Percentiles rank a stretch among this genome's conserved stretches.
phyloP scores from a whole-genome alignment of 2,888 invertebrate genomes.

The Allygus modestus region DNA sequence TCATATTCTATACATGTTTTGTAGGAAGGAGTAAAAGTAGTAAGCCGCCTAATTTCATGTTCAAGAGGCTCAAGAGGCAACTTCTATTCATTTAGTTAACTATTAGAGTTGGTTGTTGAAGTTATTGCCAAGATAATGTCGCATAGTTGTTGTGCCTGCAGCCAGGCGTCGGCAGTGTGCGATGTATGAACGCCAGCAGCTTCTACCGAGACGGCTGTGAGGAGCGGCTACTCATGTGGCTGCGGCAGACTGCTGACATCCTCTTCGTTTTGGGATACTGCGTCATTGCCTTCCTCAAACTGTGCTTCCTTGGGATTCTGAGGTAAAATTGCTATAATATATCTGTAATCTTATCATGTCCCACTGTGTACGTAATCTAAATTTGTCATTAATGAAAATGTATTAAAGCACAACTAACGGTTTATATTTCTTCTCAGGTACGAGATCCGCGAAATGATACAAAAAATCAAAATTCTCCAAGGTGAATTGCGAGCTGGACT shows the following conservation, averaged over 20 bases:
- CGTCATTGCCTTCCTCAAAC: slow-evolving; percentile 92
- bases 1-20: too few relatives aligned
- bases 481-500: slow-evolving; percentile 79
- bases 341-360: too few relatives aligned
- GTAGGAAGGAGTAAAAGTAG: too few relatives aligned
- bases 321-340: slow-evolving; percentile 74
- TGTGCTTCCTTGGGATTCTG: slow-evolving; percentile 92
- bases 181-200: slow-evolving; percentile 62
- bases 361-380: too few relatives aligned
- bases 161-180: slow-evolving; percentile 43
- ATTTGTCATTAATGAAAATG: too few relatives aligned
- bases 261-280: slow-evolving; percentile 91
- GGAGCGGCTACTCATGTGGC: slow-evolving; percentile 84
- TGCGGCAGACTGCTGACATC: slow-evolving; percentile 87
- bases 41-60: too few relatives aligned
- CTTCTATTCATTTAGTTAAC: too few relatives aligned
- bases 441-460: slow-evolving; percentile 94
- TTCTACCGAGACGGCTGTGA: slow-evolving; percentile 80
- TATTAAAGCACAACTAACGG: too few relatives aligned
- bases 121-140: slow-evolving; percentile 7
- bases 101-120: too few relatives aligned
- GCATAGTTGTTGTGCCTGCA: slow-evolving; percentile 47
- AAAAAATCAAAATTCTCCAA: slow-evolving; percentile 89
- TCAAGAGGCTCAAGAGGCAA: too few relatives aligned
- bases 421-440: slow-evolving; percentile 74